Evolutionary conservation across 2,113 vertebrate genomes (phyloP).

Genomic region (Coracopsis vasa): DNA sequence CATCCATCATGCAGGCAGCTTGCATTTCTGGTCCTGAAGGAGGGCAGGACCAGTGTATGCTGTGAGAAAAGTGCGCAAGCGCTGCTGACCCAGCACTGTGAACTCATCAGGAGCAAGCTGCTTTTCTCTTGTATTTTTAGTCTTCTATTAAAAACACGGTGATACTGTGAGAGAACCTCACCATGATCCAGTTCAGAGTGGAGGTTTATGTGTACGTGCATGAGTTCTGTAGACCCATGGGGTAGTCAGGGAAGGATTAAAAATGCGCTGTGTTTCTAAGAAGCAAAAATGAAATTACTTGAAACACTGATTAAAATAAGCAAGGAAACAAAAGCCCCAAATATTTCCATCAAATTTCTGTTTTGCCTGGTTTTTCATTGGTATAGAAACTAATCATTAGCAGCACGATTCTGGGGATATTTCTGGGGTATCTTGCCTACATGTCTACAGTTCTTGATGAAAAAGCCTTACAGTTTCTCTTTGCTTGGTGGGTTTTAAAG

Average conservation of each 20-base stretch:
- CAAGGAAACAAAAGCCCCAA: background rate
- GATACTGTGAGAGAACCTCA: background rate
- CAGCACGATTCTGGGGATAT: background rate
- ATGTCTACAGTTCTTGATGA: background rate
- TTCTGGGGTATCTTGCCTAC: background rate
- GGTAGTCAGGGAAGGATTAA: background rate
- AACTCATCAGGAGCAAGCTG: background rate
- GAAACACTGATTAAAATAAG: background rate
- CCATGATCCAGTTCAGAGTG: background rate
- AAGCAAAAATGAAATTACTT: background rate
- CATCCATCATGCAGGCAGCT: background rate
- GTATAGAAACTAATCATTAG: background rate
- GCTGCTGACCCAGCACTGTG: background rate
- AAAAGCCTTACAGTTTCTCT: fast-evolving
- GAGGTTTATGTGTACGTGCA: background rate
- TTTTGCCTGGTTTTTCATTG: background rate
- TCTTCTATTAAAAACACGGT: background rate
- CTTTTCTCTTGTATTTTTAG: background rate
- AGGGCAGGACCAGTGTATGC: background rate
- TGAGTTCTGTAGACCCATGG: background rate
- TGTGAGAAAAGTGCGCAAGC: background rate
- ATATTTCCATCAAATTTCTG: background rate
- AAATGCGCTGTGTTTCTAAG: background rate
- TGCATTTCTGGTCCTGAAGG: background rate
- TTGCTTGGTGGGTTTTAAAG: background rate